Percentiles rank a stretch among this genome's conserved stretches.
phyloP scores from a whole-genome alignment of 30 jellyfish, hydroid and myxozoan genomes.

The Aurelia sp. region DNA sequence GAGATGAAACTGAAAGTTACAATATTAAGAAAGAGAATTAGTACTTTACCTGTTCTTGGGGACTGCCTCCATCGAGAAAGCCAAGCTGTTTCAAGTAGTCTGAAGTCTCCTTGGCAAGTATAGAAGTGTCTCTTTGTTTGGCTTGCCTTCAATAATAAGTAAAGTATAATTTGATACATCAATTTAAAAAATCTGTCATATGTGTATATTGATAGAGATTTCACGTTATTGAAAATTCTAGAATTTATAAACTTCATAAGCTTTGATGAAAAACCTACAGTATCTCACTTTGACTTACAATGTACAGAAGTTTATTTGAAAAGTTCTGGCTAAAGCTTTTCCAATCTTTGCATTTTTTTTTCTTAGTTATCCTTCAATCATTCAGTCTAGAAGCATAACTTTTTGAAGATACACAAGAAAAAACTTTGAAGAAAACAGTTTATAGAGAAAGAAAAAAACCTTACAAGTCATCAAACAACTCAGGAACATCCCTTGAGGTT shows the following conservation, averaged over 20 bases:
- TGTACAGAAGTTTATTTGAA: too few relatives aligned
- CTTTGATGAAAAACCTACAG: neutral
- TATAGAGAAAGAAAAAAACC: neutral
- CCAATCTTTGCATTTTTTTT: too few relatives aligned
- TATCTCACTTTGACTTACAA: too few relatives aligned
- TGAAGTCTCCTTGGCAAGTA: constrained; percentile 85
- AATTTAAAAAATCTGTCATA: too few relatives aligned
- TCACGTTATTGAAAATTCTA: too few relatives aligned
- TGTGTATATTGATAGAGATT: too few relatives aligned
- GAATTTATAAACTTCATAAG: too few relatives aligned
- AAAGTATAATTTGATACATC: too few relatives aligned
- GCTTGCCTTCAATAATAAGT: constrained; percentile 39
- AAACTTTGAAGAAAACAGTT: neutral
- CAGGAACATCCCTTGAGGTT: constrained; percentile 89
- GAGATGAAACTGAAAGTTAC: neutral
- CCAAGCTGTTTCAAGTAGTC: constrained; percentile 66
- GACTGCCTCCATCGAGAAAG: constrained; percentile 65
- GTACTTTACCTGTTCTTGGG: constrained; percentile 69
- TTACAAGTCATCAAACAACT: constrained; percentile 83
- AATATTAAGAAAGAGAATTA: neutral
- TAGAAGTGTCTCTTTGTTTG: constrained; percentile 66
- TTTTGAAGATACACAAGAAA: neutral
- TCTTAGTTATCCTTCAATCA: too few relatives aligned
- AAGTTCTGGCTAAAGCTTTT: too few relatives aligned
- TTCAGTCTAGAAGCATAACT: neutral